These are phyloP conservation scores for Girardinus metallicus DNA, from an alignment of 2,797 vertebrate genomes.

Conservation along the genomic window DNA sequence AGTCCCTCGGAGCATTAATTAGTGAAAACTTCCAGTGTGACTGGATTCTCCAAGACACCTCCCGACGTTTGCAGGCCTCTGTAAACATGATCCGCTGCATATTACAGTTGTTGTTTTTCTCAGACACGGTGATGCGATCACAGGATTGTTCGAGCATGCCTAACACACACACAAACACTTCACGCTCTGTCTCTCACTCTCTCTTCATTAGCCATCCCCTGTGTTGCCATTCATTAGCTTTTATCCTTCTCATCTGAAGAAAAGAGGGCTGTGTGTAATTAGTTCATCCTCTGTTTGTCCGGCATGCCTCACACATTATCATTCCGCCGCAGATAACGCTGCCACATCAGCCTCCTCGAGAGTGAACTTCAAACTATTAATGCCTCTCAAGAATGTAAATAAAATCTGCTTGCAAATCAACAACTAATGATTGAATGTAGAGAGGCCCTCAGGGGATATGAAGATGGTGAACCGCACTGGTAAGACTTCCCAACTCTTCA, in stretches of 20 bases:
- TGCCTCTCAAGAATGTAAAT: constrained; percentile 81
- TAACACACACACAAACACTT: constrained; percentile 47
- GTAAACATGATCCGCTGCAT: constrained; percentile 78
- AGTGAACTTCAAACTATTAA: constrained; percentile 75
- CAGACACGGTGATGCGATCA: constrained; percentile 72
- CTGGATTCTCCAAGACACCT: constrained; percentile 69
- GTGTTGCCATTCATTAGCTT: constrained; percentile 83
- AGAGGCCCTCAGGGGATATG: constrained; percentile 69
- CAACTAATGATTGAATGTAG: constrained; percentile 72
- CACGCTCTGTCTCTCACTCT: constrained; percentile 59
- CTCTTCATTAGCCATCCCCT: constrained; percentile 81
- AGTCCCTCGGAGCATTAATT: constrained; percentile 94
- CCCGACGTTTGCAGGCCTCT: constrained; percentile 63
- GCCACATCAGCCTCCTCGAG: constrained; percentile 64
- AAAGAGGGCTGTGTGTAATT: constrained; percentile 81
- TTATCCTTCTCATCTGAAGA: constrained; percentile 83
- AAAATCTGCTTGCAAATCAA: constrained; percentile 79
- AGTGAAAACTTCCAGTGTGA: constrained; percentile 83
- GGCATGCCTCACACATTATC: constrained; percentile 80
- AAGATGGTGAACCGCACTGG: constrained; percentile 47
- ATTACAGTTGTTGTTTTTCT: constrained; percentile 78
- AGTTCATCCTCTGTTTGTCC: constrained; percentile 82
- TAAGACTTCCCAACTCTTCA: constrained; percentile 27
- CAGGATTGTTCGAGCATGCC: constrained; percentile 69
- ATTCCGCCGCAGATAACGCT: constrained; percentile 66